Evolutionary conservation across 1,140 invertebrate species (phyloP).

Genomic region (Drosophila tristis): DNA sequence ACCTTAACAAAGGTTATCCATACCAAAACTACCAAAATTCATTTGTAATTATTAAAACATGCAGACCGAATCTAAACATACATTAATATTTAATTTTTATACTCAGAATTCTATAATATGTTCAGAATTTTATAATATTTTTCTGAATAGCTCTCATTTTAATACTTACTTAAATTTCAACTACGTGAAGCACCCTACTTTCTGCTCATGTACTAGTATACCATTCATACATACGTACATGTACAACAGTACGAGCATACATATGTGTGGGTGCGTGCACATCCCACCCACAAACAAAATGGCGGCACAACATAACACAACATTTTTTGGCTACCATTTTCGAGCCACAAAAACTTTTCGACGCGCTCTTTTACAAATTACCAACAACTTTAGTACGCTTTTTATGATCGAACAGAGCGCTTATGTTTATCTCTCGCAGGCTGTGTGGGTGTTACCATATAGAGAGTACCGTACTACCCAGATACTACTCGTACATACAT

Average conservation of each 20-base stretch:
- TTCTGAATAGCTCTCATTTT: neutral
- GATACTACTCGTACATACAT: constrained; percentile 3
- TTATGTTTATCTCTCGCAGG: constrained; percentile 37
- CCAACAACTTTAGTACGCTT: constrained; percentile 80
- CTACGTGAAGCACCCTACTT: constrained; percentile 2
- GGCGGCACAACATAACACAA: constrained; percentile 78
- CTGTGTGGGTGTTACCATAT: constrained; percentile 19
- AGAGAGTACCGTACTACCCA: neutral
- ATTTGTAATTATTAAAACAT: too few species aligned
- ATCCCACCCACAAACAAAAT: constrained; percentile 69
- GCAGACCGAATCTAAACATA: too few species aligned
- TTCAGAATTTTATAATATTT: neutral
- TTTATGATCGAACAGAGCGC: constrained; percentile 70
- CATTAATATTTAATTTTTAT: too few species aligned
- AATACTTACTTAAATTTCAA: neutral
- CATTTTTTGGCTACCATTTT: constrained; percentile 60
- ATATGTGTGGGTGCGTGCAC: constrained; percentile 5
- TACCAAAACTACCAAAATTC: too few species aligned
- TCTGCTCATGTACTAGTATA: constrained; percentile 5
- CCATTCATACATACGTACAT: neutral
- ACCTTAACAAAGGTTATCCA: too few species aligned
- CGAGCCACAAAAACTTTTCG: constrained; percentile 78
- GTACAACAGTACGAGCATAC: constrained; percentile 16
- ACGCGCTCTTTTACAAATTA: constrained; percentile 84
- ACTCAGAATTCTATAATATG: too few species aligned